Evolutionary conservation across 37 sponge, comb jelly and placozoan genomes (phyloP).

Genomic region (Theonella swinhoei): DNA sequence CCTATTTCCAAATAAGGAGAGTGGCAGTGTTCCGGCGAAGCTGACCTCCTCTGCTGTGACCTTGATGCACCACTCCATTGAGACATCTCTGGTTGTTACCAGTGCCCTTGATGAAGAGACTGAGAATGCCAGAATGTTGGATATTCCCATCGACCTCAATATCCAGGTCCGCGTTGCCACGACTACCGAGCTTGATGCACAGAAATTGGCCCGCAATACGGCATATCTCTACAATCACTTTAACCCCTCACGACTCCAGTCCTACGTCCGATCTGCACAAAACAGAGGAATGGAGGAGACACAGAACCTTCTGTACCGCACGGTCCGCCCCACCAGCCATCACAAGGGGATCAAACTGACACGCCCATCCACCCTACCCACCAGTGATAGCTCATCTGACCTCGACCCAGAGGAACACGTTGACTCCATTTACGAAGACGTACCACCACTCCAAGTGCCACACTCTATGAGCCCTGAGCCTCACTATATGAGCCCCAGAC

Average conservation of each 20-base stretch:
- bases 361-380: background rate
- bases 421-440: background rate
- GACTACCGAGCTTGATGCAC: conserved; percentile 10
- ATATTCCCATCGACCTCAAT: conserved; percentile 55
- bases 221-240: conserved; percentile 23
- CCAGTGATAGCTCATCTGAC: background rate
- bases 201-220: conserved; percentile 20
- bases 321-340: background rate
- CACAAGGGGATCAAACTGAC: background rate
- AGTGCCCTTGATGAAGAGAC: conserved; percentile 26
- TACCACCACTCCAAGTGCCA: background rate
- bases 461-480: too few species aligned
- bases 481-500: background rate
- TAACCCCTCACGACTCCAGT: background rate
- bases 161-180: conserved; percentile 33
- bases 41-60: conserved; percentile 27
- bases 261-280: background rate
- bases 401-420: background rate
- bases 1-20: conserved; percentile 10
- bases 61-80: conserved; percentile 19
- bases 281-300: background rate
- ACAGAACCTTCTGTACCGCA: conserved; percentile 10
- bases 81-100: conserved; percentile 44
- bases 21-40: conserved; percentile 21
- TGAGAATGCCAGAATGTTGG: conserved; percentile 4